Percentiles rank a stretch among this genome's conserved stretches.
Evolutionary conservation across 2,888 invertebrate genomes (phyloP).

Genomic region (Melanargia galathea): DNA sequence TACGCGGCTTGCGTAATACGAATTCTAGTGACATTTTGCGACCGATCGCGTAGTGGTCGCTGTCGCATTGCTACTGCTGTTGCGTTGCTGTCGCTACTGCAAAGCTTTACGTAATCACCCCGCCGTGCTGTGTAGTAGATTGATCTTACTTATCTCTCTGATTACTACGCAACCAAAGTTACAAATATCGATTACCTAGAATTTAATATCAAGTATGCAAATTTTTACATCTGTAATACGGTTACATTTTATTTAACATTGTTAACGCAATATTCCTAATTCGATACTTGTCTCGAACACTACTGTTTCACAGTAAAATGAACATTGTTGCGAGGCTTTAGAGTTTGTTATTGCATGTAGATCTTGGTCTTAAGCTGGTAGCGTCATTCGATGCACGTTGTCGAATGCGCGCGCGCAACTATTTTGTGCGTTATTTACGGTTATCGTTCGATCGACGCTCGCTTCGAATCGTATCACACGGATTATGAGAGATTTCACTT

Average conservation of each 20-base stretch:
- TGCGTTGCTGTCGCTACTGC: too few relatives aligned
- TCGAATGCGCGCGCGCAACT: slow-evolving; percentile 51
- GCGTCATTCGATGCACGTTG: slow-evolving; percentile 56
- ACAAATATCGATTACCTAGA: not conserved
- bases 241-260: slow-evolving; percentile 38
- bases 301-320: slow-evolving; percentile 7
- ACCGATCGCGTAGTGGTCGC: too few relatives aligned
- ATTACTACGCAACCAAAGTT: not conserved
- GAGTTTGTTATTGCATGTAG: slow-evolving; percentile 10
- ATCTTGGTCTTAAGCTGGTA: slow-evolving; percentile 47
- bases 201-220: slow-evolving; percentile 24
- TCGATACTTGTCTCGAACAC: slow-evolving; percentile 24
- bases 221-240: slow-evolving; percentile 33
- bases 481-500: slow-evolving; percentile 53
- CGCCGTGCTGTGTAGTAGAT: too few relatives aligned
- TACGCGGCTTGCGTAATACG: too few relatives aligned
- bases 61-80: too few relatives aligned
- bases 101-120: too few relatives aligned
- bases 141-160: not conserved
- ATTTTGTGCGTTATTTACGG: slow-evolving; percentile 61
- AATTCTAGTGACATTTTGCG: too few relatives aligned
- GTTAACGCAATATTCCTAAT: slow-evolving; percentile 39
- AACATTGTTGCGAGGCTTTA: not conserved
- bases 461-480: slow-evolving; percentile 55
- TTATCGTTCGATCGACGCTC: slow-evolving; percentile 52